Base-by-base conservation (phyloP, 2,113 vertebrate species). In the Cairina moschata region DNA sequence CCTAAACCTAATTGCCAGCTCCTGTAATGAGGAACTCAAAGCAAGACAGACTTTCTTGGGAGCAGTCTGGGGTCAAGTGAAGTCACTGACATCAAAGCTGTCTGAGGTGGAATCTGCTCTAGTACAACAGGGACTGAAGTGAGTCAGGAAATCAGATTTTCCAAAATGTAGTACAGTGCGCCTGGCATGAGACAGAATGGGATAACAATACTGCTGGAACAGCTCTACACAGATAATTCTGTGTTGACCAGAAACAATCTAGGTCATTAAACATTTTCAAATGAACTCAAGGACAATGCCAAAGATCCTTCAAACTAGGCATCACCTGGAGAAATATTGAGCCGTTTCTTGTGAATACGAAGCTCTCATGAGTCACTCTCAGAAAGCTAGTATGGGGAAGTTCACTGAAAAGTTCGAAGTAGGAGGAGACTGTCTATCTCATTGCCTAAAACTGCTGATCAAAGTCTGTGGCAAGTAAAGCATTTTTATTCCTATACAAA, bases 161-260 rank as follows among this genome's bases (percentile, higher is more conserved):
- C 1, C 0, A 66, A 88, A 90, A 42, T 10, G 25, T 1, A 11
- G 3, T 25, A 32, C 8, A 29, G 34, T 74, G 6, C 17, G 52
- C 18, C 11, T 36, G 16, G 17, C 29, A 46, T 26, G 71, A 59
- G 20, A 25, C 18, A 76, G n/a, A 20, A 26, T 42, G 29, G 18
- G 6, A 46, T 2, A 68, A 32, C 5, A 3, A 82, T 40, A 20
- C 25, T 50, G 23, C 9, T 60, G 38, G 18, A 71, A 20, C 17
- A 36, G 52, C 12, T 17, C 25, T 9, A 44, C 83, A 26, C 3
- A 29, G 13, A 26, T 21, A 48, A 8, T 67, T 88, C 28, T 7
- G 5, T 26, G 59, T 7, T 9, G 55, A 65, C 3, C 13, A 44
- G 31, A 92, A 55, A 15, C 3, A 77, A 65, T 20, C n/a, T 32